Percentiles rank a stretch among this genome's conserved stretches.
phyloP scores from a whole-genome alignment of 1,140 invertebrate species.

The Drosophila suzukii region DNA sequence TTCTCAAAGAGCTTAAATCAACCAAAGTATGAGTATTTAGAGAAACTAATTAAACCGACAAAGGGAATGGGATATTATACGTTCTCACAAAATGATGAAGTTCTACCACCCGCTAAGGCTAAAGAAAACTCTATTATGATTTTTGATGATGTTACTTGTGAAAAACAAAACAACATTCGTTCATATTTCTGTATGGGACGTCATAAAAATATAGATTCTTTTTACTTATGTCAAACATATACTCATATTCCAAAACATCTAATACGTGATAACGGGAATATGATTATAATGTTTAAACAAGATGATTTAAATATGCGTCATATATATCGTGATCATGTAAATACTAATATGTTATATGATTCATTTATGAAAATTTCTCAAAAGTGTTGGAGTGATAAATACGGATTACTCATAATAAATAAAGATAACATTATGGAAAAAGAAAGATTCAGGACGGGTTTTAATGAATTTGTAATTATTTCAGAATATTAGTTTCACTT shows the following conservation, averaged over 20 bases:
- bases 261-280: no score
- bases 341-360: constrained; percentile 2
- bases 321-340: constrained; percentile 59
- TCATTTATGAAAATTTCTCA: constrained; percentile 17
- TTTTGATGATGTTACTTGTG: constrained; percentile 5
- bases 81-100: constrained; percentile 9
- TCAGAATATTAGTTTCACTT: not conserved
- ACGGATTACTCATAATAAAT: constrained; percentile 69
- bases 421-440: constrained; percentile 45
- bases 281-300: no score
- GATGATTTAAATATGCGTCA: not conserved
- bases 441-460: constrained; percentile 3
- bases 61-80: constrained; percentile 2
- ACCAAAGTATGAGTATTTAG: no score
- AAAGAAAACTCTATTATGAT: constrained; percentile 12
- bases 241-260: not conserved
- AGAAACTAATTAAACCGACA: not conserved
- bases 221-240: not conserved
- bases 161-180: constrained; percentile 1
- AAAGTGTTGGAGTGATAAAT: constrained; percentile 58
- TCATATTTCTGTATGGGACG: not conserved
- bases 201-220: constrained; percentile 1
- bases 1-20: no score
- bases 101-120: not conserved
- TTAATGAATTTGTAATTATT: constrained; percentile 16